phyloP scores from a whole-genome alignment of 2,797 vertebrate species.

The Lepilemur ruficaudatus region DNA sequence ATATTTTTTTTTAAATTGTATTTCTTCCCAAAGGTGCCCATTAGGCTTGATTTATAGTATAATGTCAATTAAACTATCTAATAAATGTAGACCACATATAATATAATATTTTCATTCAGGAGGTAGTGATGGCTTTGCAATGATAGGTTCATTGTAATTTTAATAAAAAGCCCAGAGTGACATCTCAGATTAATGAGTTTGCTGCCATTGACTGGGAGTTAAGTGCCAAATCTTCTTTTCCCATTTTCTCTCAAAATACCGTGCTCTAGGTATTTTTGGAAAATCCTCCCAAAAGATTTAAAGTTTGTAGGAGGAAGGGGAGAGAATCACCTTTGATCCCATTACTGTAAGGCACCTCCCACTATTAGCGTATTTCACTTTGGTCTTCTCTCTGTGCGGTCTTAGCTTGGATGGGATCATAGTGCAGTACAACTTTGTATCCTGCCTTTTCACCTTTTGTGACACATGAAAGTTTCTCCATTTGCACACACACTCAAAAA shows the following conservation, averaged over 20 bases:
- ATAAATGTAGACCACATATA: background rate
- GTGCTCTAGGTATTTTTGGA: background rate
- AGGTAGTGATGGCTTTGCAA: background rate
- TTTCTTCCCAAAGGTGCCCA: background rate
- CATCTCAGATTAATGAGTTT: background rate
- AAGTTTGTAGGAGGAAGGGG: background rate
- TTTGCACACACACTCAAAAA: background rate
- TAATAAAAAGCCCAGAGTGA: background rate
- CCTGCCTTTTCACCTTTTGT: background rate
- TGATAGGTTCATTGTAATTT: background rate
- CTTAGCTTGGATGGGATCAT: background rate
- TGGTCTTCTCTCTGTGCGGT: background rate
- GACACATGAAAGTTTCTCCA: background rate
- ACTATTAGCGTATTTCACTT: background rate
- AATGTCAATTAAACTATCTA: background rate
- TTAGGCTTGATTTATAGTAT: background rate
- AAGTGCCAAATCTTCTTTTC: background rate
- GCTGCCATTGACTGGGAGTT: background rate
- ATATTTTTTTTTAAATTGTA: background rate
- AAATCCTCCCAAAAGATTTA: background rate
- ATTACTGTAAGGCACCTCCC: background rate
- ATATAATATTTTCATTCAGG: background rate
- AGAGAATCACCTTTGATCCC: background rate
- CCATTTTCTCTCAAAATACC: background rate
- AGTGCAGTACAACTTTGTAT: background rate